Percentiles rank a stretch among this genome's conserved stretches.
These are phyloP conservation scores for Capromys pilorides DNA, from an alignment of 2,797 vertebrate species.

Conservation along the genomic window DNA sequence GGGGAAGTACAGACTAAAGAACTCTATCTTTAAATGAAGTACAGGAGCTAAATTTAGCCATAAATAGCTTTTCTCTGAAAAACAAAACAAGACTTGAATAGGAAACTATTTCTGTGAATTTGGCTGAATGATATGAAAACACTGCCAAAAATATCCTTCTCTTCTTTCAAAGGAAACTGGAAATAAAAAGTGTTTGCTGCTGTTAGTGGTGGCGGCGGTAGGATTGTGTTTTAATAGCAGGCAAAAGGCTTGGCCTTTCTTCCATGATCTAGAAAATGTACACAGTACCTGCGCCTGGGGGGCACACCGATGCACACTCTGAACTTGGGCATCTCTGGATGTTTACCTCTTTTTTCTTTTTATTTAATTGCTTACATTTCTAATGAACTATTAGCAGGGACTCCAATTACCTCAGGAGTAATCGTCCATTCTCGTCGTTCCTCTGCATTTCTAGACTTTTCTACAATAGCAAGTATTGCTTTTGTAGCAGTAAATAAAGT, in stretches of 20 bases:
- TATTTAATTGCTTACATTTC: conserved; percentile 49
- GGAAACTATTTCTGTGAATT: conserved; percentile 16
- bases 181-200: background rate
- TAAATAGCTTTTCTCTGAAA: background rate
- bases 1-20: background rate
- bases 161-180: conserved; percentile 10
- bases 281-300: background rate
- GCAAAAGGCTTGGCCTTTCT: background rate
- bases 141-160: background rate
- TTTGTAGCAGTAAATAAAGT: background rate
- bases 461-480: background rate
- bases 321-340: background rate
- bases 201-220: background rate
- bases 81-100: background rate
- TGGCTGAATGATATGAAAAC: background rate
- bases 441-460: conserved; percentile 21
- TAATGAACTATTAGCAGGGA: conserved; percentile 27
- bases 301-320: background rate
- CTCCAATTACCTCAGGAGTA: background rate
- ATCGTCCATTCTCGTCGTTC: background rate
- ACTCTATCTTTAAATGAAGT: background rate
- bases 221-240: background rate
- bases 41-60: background rate
- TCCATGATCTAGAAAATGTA: background rate
- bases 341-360: background rate